Evolutionary conservation across 2,113 vertebrate genomes (phyloP).

Genomic region (Ceuthmochares aereus): DNA sequence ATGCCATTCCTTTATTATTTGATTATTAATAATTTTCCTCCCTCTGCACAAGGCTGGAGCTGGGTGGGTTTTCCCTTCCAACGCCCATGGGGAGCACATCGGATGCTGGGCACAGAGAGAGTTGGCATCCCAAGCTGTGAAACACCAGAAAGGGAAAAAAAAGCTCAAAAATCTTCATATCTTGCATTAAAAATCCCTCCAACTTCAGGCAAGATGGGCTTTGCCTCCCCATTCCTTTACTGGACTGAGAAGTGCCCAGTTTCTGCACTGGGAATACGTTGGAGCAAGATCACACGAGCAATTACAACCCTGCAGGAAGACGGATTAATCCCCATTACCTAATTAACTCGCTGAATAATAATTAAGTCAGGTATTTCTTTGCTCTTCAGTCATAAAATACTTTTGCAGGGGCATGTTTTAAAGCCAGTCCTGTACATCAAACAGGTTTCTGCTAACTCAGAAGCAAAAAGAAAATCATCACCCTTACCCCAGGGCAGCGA

Average conservation of each 20-base stretch:
- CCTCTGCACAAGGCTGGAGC: fast-evolving
- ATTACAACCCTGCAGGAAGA: slow-evolving; percentile 6
- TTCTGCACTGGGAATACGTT: neutral
- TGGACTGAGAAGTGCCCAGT: neutral
- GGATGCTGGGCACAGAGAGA: fast-evolving
- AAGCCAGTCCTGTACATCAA: neutral
- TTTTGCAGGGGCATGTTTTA: slow-evolving; percentile 35
- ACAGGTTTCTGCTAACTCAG: neutral
- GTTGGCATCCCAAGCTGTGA: neutral
- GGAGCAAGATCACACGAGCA: neutral
- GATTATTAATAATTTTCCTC: neutral
- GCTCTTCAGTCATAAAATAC: neutral
- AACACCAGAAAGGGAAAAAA: neutral
- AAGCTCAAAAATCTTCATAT: neutral
- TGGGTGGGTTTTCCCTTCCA: fast-evolving
- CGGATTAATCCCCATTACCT: slow-evolving; percentile 21
- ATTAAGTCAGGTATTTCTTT: slow-evolving; percentile 44
- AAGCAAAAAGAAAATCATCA: neutral
- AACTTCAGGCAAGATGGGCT: neutral
- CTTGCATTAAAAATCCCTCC: neutral
- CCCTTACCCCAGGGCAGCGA: fast-evolving
- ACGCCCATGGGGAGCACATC: fast-evolving
- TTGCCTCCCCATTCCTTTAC: neutral
- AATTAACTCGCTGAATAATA: slow-evolving; percentile 39
- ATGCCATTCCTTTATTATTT: fast-evolving